Base-by-base conservation (phyloP, 2,888 invertebrate species). In the Synergus laeviventris region DNA sequence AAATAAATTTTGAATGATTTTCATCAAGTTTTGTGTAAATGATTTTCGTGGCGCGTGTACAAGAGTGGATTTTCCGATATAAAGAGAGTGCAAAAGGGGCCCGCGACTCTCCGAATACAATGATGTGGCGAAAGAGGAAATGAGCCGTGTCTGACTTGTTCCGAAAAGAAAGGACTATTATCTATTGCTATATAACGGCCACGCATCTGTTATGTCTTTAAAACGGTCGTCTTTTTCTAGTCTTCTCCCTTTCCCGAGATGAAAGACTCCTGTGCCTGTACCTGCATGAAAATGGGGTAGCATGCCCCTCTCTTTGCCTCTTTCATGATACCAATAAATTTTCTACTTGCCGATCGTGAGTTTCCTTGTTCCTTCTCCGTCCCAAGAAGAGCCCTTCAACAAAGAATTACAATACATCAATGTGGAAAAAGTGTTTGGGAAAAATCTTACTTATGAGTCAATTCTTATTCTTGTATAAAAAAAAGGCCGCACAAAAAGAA, bases 151-250 rank as follows among this genome's bases (percentile, higher is more conserved):
- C 82, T 78, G 81, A 84, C 79, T 82, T 81, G 76, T 81, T 80
- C 81, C 78, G 76, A 79, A 78, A 66, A 78, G 76, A 81, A 78
- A 62, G 75, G 73, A 24, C 70, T 74, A 81, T 84, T 85, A 82
- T 83, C 80, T 81, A 70, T 49, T 61, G 42, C 74, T 76, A 70
- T 16, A 62, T 54, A 54, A 78, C 74, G 62, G 66, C 79, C 56
- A 80, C 18, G 77, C 81, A 84, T 85, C 86, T 85, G 85, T 82
- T 75, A 64, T 75, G 61, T 76, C 77, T 70, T 45, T 59, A 70
- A 74, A 81, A 79, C 76, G 77, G 66, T 66, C 76, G 61, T 78
- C 75, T 75, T 74, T 70, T 18, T 39, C 21, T 56, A 21, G 12
- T 5, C 21, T 21, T 56, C 74, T 73, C 75, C 49, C 21, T 21